Evolutionary conservation across 2,797 vertebrate genomes (phyloP), one percentile per base, ranked within the genome.

Genomic region (Sternarchorhynchus goeldii): DNA sequence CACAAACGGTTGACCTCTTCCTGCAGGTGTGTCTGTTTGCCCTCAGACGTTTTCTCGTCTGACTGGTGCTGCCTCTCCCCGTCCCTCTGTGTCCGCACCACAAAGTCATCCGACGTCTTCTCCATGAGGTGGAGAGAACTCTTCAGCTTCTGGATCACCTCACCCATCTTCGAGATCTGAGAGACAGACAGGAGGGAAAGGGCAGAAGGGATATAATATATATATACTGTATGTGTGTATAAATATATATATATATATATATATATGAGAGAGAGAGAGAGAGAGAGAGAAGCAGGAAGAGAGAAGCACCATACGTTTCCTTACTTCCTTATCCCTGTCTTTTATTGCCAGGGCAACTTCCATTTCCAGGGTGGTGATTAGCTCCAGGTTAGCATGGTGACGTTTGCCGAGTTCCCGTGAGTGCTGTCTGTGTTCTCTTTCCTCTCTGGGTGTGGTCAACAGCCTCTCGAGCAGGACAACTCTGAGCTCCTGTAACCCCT

Each of bases 121-220:
- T 87, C 81, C 75, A 90, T 81, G 56, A 86, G 85, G 41, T 92
- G 77, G 58, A 95, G 81, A 58, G 82, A 86, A 65, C 6, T 84
- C 83, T 94, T 90, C 81, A 95, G 86, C 0, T 88, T 73, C 59
- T 90, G 73, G 12, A 96, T 93, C 2, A 78, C 32, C 0, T 83
- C 75, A 45, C 93, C 91, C 77, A 89, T 92, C 81, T 82, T 88
- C 25, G 85, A 89, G 77, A 95, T 87, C 96, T 99, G 86, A 76
- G 39, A 3, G 55, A 82, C 60, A 5, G 81, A 72, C 71, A 70
- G 6, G 68, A 1, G 17, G 18, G n/a, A 2, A 64, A 1, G 6
- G n/a, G 21, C 1, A 14, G n/a, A 12, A 21, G 10, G n/a, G n/a
- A n/a, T n/a, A n/a, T n/a, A n/a, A n/a, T n/a, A n/a, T n/a, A n/a